Percentiles rank a stretch among this genome's conserved stretches.
Evolutionary conservation across 2,113 vertebrate genomes (phyloP).

Genomic region (Mystacornis crossleyi): DNA sequence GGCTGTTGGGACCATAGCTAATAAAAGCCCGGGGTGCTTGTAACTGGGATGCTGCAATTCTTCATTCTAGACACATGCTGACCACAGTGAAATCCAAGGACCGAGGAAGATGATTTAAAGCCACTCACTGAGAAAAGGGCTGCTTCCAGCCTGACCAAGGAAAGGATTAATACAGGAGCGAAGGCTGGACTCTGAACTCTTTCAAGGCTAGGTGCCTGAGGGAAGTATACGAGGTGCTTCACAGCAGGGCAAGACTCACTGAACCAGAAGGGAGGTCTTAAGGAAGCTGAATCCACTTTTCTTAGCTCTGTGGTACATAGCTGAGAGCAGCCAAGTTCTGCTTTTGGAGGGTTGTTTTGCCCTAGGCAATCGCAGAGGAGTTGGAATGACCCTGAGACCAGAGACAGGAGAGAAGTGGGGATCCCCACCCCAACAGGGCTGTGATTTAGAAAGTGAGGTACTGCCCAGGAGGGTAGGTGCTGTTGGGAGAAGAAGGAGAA

Average conservation of each 20-base stretch:
- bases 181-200: slow-evolving; percentile 18
- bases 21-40: slow-evolving; percentile 8
- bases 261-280: slow-evolving; percentile 11
- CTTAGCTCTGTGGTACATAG: not conserved
- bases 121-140: not conserved
- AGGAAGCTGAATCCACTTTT: slow-evolving; percentile 10
- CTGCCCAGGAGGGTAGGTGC: not conserved
- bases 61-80: slow-evolving; percentile 44
- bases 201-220: not conserved
- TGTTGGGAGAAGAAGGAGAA: not conserved
- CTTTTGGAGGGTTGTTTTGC: not conserved
- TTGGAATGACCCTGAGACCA: not conserved
- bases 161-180: not conserved
- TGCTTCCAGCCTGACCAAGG: not conserved
- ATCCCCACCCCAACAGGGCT: fast-evolving
- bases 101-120: slow-evolving; percentile 4
- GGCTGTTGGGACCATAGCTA: not conserved
- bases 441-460: not conserved
- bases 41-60: slow-evolving; percentile 23
- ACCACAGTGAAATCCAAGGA: slow-evolving; percentile 17
- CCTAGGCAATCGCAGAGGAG: not conserved
- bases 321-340: not conserved
- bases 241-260: not conserved
- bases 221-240: not conserved
- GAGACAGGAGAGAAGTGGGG: not conserved